A percentile compares a stretch with the other conserved stretches of the same genome.
These are phyloP conservation scores for Tachuris rubrigastra DNA, from an alignment of 2,113 vertebrate genomes.

Conservation along the genomic window DNA sequence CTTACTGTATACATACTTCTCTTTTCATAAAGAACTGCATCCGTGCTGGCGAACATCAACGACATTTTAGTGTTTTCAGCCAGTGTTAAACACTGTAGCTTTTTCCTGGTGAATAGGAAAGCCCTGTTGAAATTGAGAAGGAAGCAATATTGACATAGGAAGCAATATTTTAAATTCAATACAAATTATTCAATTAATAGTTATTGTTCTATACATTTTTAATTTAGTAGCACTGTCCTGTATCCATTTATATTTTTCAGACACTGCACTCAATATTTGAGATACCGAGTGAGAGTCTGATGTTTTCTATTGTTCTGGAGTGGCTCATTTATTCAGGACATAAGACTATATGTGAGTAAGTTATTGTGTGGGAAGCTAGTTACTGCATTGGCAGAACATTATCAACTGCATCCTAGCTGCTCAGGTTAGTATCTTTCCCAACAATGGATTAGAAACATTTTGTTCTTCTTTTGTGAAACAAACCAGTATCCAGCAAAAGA, in stretches of 20 bases:
- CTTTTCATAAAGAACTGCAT: slow-evolving; percentile 48
- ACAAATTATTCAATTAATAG: background rate
- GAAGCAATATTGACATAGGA: background rate
- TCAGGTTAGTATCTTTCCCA: background rate
- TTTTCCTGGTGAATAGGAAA: slow-evolving; percentile 56
- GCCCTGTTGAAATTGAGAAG: slow-evolving; percentile 52
- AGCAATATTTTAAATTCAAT: background rate
- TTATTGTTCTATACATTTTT: background rate
- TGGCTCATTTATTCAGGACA: background rate
- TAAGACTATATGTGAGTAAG: background rate
- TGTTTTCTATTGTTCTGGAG: background rate
- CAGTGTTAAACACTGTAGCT: slow-evolving; percentile 49
- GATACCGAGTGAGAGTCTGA: background rate
- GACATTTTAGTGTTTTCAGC: slow-evolving; percentile 44
- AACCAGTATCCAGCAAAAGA: background rate
- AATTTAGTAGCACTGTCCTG: background rate
- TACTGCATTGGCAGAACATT: background rate
- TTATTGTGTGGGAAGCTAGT: background rate
- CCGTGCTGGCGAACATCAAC: background rate
- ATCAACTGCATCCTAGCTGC: background rate
- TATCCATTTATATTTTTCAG: background rate
- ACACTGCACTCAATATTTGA: background rate
- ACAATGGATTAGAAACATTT: background rate
- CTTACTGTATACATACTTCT: slow-evolving; percentile 46
- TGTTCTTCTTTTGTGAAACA: background rate